Conservation (phyloP, 1,140 invertebrate genomes). For the Neodiprion fabricii region DNA sequence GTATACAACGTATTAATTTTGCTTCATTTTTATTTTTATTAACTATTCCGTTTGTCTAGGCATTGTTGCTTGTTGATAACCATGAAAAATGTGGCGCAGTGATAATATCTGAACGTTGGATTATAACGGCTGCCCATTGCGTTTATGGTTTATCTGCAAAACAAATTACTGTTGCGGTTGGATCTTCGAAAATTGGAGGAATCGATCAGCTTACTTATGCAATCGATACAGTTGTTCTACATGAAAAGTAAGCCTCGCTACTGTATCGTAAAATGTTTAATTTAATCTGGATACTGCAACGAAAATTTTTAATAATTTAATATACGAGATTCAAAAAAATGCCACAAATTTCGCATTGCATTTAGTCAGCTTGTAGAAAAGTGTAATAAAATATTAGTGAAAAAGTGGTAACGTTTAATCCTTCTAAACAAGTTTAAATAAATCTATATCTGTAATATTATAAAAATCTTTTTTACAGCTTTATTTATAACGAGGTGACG, state of each 20-base stretch:
- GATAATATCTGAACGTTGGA: neutral
- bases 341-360: too few species aligned
- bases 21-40: neutral
- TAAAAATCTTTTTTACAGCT: neutral
- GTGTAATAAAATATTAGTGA: too few species aligned
- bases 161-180: neutral
- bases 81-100: neutral
- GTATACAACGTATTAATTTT: neutral
- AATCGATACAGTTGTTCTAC: neutral
- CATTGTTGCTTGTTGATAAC: neutral
- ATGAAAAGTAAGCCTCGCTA: neutral
- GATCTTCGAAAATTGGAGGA: neutral
- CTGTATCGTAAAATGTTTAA: too few species aligned
- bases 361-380: too few species aligned
- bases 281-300: too few species aligned
- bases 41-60: neutral
- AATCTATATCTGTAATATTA: too few species aligned
- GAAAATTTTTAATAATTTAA: too few species aligned
- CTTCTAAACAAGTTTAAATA: too few species aligned
- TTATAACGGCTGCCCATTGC: neutral
- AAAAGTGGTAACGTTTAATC: too few species aligned
- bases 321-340: too few species aligned
- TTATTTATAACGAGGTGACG: neutral
- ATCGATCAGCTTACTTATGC: neutral
- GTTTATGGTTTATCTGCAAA: neutral